phyloP scores from a whole-genome alignment of 2,888 invertebrate genomes.

The Microctonus aethiopoides region DNA sequence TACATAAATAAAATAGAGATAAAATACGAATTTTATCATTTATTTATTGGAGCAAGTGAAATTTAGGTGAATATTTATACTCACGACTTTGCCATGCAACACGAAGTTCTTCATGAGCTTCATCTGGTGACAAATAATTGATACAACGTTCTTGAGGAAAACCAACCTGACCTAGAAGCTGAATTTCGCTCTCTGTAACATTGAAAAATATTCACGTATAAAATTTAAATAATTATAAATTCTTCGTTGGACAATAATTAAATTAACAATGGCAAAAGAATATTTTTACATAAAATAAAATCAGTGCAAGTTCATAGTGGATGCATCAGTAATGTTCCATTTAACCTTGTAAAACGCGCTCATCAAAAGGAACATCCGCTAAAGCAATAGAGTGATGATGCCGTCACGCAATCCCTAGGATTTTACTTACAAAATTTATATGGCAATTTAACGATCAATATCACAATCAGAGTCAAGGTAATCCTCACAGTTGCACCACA shows the following conservation, averaged over 20 bases:
- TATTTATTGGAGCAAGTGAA: neutral
- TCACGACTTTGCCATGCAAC: slow-evolving; percentile 77
- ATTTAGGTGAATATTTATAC: slow-evolving; percentile 37
- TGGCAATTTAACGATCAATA: slow-evolving; percentile 54
- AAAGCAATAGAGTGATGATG: slow-evolving; percentile 44
- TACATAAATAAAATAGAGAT: neutral
- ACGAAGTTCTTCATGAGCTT: slow-evolving; percentile 77
- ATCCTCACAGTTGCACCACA: slow-evolving; percentile 20
- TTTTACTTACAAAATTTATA: slow-evolving; percentile 43
- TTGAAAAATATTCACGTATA: neutral
- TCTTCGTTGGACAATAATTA: no score
- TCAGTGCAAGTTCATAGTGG: neutral
- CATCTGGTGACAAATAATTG: slow-evolving; percentile 81
- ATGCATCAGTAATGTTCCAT: slow-evolving; percentile 17
- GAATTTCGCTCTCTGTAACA: slow-evolving; percentile 77
- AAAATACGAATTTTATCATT: neutral
- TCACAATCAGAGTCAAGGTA: slow-evolving; percentile 54
- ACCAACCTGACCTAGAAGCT: slow-evolving; percentile 74
- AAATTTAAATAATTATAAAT: neutral
- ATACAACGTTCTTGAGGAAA: slow-evolving; percentile 81
- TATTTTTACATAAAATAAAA: neutral
- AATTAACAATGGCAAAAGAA: neutral
- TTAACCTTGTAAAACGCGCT: neutral
- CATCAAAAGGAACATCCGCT: slow-evolving; percentile 38
- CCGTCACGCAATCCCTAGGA: slow-evolving; percentile 45